phyloP scores from a whole-genome alignment of 2,797 vertebrate species.

The Poeciliopsis turneri region DNA sequence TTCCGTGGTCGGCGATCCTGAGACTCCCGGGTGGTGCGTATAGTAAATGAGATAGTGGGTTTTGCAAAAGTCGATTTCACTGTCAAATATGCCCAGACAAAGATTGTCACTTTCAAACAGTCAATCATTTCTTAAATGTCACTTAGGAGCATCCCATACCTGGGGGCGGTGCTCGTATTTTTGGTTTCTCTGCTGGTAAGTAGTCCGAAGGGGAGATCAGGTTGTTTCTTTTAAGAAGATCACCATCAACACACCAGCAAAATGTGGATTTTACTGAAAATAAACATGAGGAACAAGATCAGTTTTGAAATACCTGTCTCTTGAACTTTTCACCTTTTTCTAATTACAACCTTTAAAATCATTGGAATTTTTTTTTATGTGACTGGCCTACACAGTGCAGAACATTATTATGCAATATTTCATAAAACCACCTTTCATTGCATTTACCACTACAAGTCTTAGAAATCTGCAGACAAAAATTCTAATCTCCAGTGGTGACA shows the following conservation, averaged over 20 bases:
- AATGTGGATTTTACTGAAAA: slow-evolving; percentile 84
- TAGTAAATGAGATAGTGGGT: slow-evolving; percentile 71
- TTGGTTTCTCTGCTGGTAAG: slow-evolving; percentile 61
- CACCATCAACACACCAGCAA: slow-evolving; percentile 83
- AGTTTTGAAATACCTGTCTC: neutral
- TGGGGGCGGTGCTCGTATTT: slow-evolving; percentile 76
- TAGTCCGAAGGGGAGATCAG: slow-evolving; percentile 89
- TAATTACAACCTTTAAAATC: neutral
- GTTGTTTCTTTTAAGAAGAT: slow-evolving; percentile 83
- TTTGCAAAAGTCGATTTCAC: slow-evolving; percentile 69
- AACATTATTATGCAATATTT: neutral
- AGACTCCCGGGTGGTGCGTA: slow-evolving; percentile 45
- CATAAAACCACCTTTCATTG: neutral
- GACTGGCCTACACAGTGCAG: neutral
- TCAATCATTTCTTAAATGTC: neutral
- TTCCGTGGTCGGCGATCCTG: slow-evolving; percentile 55
- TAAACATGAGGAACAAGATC: slow-evolving; percentile 2
- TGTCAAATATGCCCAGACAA: slow-evolving; percentile 53
- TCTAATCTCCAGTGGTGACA: neutral
- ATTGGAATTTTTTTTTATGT: neutral
- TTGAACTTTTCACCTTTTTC: neutral
- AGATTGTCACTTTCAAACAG: neutral
- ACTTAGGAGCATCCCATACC: slow-evolving; percentile 70
- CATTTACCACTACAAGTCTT: neutral
- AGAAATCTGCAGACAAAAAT: neutral